Evolutionary conservation across 2,888 invertebrate species (phyloP).

Genomic region (Pachymerium ferrugineum): DNA sequence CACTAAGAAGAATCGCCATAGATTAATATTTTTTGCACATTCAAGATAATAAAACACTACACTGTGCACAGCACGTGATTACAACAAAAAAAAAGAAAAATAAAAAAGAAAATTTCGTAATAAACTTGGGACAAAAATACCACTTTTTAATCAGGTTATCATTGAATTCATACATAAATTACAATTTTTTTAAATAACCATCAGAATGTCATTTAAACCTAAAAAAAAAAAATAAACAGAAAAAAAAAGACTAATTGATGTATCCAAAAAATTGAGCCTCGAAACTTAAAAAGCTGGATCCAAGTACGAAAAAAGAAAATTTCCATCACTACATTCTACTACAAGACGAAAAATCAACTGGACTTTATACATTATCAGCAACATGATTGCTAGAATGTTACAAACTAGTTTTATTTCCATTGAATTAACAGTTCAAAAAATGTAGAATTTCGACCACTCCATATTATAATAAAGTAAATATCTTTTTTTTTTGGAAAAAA

Average conservation of each 20-base stretch:
- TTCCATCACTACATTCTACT: not conserved
- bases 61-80: not conserved
- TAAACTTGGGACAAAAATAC: not conserved
- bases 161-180: no score
- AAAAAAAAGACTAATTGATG: no score
- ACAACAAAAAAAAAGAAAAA: not conserved
- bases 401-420: not conserved
- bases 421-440: not conserved
- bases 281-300: no score
- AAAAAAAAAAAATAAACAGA: no score
- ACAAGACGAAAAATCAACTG: not conserved
- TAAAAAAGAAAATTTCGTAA: no score
- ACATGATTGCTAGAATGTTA: constrained; percentile 7
- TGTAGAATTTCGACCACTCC: not conserved
- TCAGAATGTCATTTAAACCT: no score
- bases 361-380: constrained; percentile 8
- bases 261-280: no score
- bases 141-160: not conserved
- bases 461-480: not conserved
- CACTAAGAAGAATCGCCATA: not conserved
- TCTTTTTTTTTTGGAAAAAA: not conserved
- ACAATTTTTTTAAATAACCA: no score
- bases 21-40: not conserved
- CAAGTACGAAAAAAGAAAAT: not conserved
- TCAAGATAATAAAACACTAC: not conserved